Percentiles rank a stretch among this genome's conserved stretches.
Conservation (phyloP, 2,888 invertebrate species). For the Alloscopus bannaensis region DNA sequence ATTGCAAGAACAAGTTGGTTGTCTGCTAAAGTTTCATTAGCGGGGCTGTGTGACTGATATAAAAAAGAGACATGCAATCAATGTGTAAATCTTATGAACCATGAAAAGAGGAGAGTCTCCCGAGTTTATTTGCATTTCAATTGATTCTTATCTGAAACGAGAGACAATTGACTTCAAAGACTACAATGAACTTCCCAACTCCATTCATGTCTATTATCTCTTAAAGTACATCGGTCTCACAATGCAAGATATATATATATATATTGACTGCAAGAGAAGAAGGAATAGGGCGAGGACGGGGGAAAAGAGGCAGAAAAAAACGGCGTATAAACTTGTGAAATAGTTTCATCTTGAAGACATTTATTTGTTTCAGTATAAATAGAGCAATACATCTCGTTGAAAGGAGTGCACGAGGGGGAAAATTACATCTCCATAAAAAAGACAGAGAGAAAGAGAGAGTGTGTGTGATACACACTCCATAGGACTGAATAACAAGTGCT, state of each 20-base stretch:
- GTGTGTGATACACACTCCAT: too few relatives aligned
- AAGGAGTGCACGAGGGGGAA: constrained; percentile 54
- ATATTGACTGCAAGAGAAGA: too few relatives aligned
- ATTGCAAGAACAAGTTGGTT: too few relatives aligned
- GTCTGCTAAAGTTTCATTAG: too few relatives aligned
- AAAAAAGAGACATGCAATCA: constrained; percentile 10
- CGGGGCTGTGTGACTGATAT: neutral
- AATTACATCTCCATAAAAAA: constrained; percentile 61
- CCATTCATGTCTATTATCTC: too few relatives aligned
- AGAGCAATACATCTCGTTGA: constrained; percentile 54
- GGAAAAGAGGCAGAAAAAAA: too few relatives aligned
- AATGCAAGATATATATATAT: too few relatives aligned
- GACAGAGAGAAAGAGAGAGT: constrained; percentile 24
- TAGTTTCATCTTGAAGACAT: neutral
- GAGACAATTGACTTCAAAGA: constrained; percentile 53
- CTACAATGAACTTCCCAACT: constrained; percentile 4
- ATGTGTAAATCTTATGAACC: constrained; percentile 32
- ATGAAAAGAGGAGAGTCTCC: constrained; percentile 20
- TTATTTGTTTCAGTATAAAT: constrained; percentile 43
- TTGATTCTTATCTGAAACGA: constrained; percentile 57
- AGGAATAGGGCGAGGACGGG: too few relatives aligned
- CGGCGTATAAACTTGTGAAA: constrained; percentile 19
- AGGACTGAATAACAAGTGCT: too few relatives aligned
- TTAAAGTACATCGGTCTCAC: too few relatives aligned
- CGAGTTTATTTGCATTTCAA: constrained; percentile 58